Percentiles rank a stretch among this genome's conserved stretches.
These are phyloP conservation scores for Entomobrya proxima DNA, from an alignment of 2,888 invertebrate genomes.

Conservation along the genomic window DNA sequence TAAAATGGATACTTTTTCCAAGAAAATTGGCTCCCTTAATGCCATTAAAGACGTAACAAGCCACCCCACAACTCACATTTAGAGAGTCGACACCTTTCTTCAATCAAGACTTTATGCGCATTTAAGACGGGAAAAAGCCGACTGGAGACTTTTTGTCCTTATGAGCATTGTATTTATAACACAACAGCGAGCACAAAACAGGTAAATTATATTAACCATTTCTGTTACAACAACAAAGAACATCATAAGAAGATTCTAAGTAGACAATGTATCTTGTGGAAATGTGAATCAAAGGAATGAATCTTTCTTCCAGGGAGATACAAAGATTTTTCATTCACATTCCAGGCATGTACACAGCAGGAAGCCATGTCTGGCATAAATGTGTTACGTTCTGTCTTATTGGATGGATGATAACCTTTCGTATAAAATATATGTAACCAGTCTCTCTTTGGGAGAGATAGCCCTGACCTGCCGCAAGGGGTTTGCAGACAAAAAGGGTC, in stretches of 20 bases:
- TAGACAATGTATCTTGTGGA: conserved; percentile 37
- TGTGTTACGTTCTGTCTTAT: neutral
- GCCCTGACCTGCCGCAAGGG: conserved; percentile 74
- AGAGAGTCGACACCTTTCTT: conserved; percentile 40
- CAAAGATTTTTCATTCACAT: conserved; percentile 62
- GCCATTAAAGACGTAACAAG: conserved; percentile 37
- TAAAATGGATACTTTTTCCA: conserved; percentile 44
- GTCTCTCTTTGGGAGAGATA: neutral
- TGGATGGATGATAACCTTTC: neutral
- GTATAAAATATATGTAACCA: neutral
- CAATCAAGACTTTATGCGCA: conserved; percentile 6
- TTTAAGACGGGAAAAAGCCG: conserved; percentile 13
- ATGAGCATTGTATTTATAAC: neutral
- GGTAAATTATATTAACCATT: neutral
- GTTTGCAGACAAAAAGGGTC: conserved; percentile 48
- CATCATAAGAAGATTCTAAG: neutral
- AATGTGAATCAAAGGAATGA: conserved; percentile 27
- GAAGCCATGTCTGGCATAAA: conserved; percentile 14
- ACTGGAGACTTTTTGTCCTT: conserved; percentile 20
- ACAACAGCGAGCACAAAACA: neutral
- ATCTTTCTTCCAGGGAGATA: conserved; percentile 37
- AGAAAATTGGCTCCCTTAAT: conserved; percentile 53
- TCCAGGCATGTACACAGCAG: conserved; percentile 56
- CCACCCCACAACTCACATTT: conserved; percentile 15
- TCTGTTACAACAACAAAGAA: neutral